phyloP scores from a whole-genome alignment of 2,888 invertebrate species.

The Lasioglossum oenotherae region DNA sequence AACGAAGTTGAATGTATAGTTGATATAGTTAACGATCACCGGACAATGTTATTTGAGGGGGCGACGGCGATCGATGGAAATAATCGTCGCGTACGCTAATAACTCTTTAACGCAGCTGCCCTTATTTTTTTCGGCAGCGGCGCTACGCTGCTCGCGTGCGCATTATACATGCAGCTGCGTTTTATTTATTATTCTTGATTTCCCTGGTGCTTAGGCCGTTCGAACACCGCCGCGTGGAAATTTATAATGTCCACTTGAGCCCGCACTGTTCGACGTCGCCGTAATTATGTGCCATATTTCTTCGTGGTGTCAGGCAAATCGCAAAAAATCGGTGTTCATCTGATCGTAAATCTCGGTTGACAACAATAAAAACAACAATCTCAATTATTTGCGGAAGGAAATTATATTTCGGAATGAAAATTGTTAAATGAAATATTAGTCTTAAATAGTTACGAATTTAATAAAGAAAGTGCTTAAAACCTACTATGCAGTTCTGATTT shows the following conservation, averaged over 20 bases:
- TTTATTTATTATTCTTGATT: constrained; percentile 52
- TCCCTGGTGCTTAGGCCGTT: constrained; percentile 10
- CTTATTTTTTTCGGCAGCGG: constrained; percentile 17
- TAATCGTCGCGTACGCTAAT: constrained; percentile 35
- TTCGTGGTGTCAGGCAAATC: fast-evolving
- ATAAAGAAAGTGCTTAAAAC: too few relatives aligned
- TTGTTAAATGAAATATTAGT: not conserved
- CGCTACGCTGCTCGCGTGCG: constrained; percentile 17
- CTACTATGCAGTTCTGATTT: too few relatives aligned
- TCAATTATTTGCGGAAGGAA: not conserved
- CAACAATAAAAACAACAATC: not conserved
- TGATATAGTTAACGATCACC: not conserved
- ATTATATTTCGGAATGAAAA: not conserved
- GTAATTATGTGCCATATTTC: not conserved
- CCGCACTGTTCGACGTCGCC: not conserved
- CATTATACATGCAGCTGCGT: constrained; percentile 50
- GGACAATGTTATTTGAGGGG: constrained; percentile 5
- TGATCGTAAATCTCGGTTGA: not conserved
- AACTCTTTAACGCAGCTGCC: constrained; percentile 50
- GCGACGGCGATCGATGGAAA: constrained; percentile 31
- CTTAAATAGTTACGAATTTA: too few relatives aligned
- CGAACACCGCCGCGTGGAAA: not conserved
- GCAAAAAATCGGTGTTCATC: not conserved
- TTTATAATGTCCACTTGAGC: not conserved
- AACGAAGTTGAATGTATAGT: not conserved